Base-by-base conservation (phyloP, 2,797 vertebrate species). In the Tapera naevia region DNA sequence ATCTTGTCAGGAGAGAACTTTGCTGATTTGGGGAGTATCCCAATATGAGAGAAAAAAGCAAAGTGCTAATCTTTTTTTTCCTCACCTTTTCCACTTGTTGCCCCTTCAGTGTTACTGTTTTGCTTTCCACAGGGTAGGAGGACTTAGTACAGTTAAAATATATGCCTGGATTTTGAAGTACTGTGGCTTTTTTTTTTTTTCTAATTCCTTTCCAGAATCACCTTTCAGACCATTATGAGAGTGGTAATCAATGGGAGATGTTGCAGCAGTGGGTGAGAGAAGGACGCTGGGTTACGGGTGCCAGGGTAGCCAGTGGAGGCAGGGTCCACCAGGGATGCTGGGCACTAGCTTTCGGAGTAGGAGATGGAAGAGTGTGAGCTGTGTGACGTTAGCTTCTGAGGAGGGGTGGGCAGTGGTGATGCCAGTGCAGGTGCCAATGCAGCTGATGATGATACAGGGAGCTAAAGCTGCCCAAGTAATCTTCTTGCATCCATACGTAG, bases 331-430 rank as follows among this genome's bases (percentile, higher is more conserved):
- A 5, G 45, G 19, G 21, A 3, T 43, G 33, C 21, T 70, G 56
- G 33, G 41, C 53, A 56, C 13, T 0, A 0, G 17, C 25, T 74
- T 78, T 21, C 1, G 3, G 5, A 28, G 3, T 8, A 5, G 43
- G 16, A 7, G 9, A 33, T 86, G 39, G n/a, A 45, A 37, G 32
- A 48, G 6, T 2, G 0, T 13, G 17, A 15, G 2, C 16, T 51
- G 12, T 27, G 13, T 0, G 3, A 48, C 56, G 15, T 8, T 80
- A 32, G 13, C 11, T 56, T 27, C 67, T 64, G 53, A 32, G 25
- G 8, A 72, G 13, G 14, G 22, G 4, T 27, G 39, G 39, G 30
- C 32, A 57, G 33, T 0, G 1, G 10, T 11, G 46, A n/a, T 82
- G 27, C 24, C 11, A 14, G 15, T 33, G 46, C 37, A 69, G 57